Conservation (phyloP, 2,888 invertebrate species). For the Frankliniella intonsa region DNA sequence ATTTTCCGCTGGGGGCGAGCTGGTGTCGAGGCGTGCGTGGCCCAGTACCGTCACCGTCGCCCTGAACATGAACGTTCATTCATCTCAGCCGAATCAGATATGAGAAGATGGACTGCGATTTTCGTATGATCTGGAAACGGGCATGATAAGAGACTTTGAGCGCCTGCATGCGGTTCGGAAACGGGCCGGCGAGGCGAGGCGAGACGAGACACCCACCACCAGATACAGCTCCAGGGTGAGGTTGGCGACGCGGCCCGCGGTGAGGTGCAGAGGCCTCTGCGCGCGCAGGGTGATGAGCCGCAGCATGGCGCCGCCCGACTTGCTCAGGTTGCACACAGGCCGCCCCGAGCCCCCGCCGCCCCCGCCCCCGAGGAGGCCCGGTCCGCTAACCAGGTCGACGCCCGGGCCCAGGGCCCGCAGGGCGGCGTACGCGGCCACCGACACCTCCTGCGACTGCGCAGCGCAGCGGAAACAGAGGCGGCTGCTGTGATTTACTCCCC, state of each 20-base stretch:
- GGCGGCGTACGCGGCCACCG: neutral
- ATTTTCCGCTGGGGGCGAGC: too few species aligned
- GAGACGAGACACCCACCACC: neutral
- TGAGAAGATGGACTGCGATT: neutral
- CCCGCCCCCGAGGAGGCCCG: neutral
- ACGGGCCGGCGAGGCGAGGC: too few species aligned
- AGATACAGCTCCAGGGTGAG: neutral
- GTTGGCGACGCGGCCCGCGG: conserved; percentile 5
- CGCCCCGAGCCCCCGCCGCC: neutral
- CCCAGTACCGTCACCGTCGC: too few species aligned
- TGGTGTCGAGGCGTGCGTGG: too few species aligned
- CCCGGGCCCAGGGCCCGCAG: neutral
- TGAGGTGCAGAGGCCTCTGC: conserved; percentile 3
- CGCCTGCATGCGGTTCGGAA: too few species aligned
- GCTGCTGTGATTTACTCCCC: too few species aligned
- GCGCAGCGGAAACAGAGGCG: too few species aligned
- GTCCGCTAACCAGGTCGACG: neutral
- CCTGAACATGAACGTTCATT: too few species aligned
- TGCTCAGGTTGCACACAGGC: neutral
- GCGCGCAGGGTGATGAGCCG: conserved; percentile 3
- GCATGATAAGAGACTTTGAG: neutral
- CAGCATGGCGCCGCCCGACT: neutral
- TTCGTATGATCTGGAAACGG: neutral
- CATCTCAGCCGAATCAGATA: neutral
- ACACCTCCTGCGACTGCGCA: neutral